Conservation (phyloP, 2,797 vertebrate genomes). For the Centroberyx gerrardi region DNA sequence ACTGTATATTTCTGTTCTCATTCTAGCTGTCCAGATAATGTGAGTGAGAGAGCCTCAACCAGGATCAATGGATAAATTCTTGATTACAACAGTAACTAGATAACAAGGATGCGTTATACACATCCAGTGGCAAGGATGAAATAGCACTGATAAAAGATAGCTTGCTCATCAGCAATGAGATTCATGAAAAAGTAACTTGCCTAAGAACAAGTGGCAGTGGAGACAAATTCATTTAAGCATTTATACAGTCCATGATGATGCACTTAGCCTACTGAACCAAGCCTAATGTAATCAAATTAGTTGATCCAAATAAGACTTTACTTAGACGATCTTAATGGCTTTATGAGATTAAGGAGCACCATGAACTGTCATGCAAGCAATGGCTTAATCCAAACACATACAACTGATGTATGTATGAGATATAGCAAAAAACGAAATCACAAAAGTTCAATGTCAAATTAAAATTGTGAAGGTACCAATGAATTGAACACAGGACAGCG, state of each 20-base stretch:
- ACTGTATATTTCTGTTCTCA: not conserved
- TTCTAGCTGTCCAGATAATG: conserved; percentile 5
- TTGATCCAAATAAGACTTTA: conserved; percentile 44
- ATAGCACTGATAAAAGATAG: not conserved
- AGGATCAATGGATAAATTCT: not conserved
- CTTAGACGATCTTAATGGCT: conserved; percentile 45
- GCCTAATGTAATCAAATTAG: conserved; percentile 59
- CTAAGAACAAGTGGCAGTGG: conserved; percentile 17
- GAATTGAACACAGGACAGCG: too few species aligned
- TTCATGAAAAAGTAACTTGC: conserved; percentile 1
- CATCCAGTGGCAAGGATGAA: conserved; percentile 1
- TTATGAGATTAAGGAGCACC: conserved; percentile 19
- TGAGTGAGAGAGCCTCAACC: not conserved
- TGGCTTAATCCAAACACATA: not conserved
- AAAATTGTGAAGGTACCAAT: too few species aligned
- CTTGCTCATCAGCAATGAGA: conserved; percentile 7
- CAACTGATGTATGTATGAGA: not conserved
- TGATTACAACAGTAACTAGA: not conserved
- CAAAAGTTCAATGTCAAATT: not conserved
- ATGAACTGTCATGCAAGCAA: not conserved
- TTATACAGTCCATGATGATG: conserved; percentile 41
- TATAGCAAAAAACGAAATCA: not conserved
- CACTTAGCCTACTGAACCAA: conserved; percentile 32
- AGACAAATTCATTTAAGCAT: conserved; percentile 39
- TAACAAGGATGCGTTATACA: not conserved